Base-by-base conservation (phyloP, 2,888 invertebrate genomes). In the Octonoba sinensis region DNA sequence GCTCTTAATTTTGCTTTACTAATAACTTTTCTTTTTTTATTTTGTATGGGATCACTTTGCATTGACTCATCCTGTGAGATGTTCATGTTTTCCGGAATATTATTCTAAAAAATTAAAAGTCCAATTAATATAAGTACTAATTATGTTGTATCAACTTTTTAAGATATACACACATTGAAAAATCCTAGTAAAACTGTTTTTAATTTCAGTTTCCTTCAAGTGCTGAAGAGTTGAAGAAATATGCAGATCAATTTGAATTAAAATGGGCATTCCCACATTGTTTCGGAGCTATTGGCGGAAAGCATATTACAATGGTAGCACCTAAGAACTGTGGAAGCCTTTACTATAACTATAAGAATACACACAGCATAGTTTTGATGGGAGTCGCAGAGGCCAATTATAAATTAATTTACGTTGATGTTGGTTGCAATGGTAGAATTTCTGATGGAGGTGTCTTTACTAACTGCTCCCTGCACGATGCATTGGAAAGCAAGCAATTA, bases 261-360 rank as follows among this genome's bases (percentile, higher is more conserved):
- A 6, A 8, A 20, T 56, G 69, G 44, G 27, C 51, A n/a, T 69
- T 69, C 13, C 69, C 69, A 15, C 69, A 56, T 54, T 69, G 69
- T 24, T 15, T 69, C 4, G 69, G 69, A 20, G 56, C 56, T 16
- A 12, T 69, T 18, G 69, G 56, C 36, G 56, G 56, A 16, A 69
- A 56, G 69, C 69, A 69, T 56, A 49, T 69, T 11, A 27, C 36
- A 6, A 56, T 69, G 44, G 54, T 54, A 56, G 54, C 36, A 27
- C 54, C 66, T 2, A 51, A 51, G 49, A 47, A 66, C 22, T 51
- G 66, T 66, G 66, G 56, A 6, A 36, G 27, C 27, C 13, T 54
- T 27, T 67, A 67, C 54, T 69, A 3, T 54, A 24, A 54, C 27
- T 69, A 54, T 54, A 54, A 51, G 54, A 54, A 54, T 12, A 24